These are phyloP conservation scores for Cettia cetti DNA, from an alignment of 2,113 vertebrate genomes.

Conservation along the genomic window DNA sequence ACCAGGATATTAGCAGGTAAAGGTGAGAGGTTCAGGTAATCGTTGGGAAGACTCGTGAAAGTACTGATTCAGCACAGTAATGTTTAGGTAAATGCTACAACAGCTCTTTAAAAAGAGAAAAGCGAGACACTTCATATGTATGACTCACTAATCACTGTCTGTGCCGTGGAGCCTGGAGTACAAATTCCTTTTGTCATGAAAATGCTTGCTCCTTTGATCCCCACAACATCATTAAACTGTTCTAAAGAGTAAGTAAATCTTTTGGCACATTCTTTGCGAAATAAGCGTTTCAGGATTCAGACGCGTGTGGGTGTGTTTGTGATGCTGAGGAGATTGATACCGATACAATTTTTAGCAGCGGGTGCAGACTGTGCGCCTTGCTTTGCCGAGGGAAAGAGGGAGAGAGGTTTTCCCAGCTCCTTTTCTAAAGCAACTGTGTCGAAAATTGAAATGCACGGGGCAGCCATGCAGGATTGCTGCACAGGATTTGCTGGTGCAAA, in stretches of 20 bases:
- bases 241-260: conserved; percentile 69
- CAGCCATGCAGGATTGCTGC: background rate
- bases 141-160: conserved; percentile 74
- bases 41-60: background rate
- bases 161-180: conserved; percentile 46
- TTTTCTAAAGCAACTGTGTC: background rate
- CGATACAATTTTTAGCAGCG: conserved; percentile 55
- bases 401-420: background rate
- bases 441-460: background rate
- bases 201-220: conserved; percentile 70
- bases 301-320: conserved; percentile 55
- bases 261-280: conserved; percentile 58
- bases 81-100: conserved; percentile 60
- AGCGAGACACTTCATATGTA: conserved; percentile 35
- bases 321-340: conserved; percentile 58
- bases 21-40: conserved; percentile 16
- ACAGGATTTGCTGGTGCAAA: background rate
- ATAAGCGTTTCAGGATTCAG: conserved; percentile 54
- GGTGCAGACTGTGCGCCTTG: background rate
- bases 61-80: conserved; percentile 27
- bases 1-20: background rate
- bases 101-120: conserved; percentile 41
- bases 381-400: background rate
- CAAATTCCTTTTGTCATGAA: conserved; percentile 72
- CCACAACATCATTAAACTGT: conserved; percentile 61